Evolutionary conservation across 2,113 vertebrate species (phyloP), one percentile per base, ranked within the genome.

Genomic region (Syngnathoides biaculeatus): DNA sequence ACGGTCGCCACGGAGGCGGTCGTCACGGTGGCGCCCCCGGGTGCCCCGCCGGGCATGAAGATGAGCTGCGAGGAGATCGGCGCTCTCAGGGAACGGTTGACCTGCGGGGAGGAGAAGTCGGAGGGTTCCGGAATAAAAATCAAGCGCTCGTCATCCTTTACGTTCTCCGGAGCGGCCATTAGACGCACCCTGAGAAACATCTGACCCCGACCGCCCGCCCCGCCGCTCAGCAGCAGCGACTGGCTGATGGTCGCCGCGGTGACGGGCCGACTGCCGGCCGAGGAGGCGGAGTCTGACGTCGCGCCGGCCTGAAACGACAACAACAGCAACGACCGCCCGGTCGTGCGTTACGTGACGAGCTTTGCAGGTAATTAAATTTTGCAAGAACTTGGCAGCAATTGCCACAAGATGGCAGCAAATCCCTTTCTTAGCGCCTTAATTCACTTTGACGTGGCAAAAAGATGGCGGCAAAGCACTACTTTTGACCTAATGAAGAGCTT

Each of bases 61-160:
- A 98, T 98, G 85, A 98, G 95, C 64, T 98, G 96, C 50, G 95
- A 94, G 71, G 95, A 92, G 58, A 98, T 93, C 83, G 96, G 96
- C 53, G 96, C 91, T 65, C 91, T 84, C 4, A 92, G 90, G 43
- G 91, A 89, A 50, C 92, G 87, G 83, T 93, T 92, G 43, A 93
- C 91, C 92, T 93, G 80, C 42, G 8, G 4, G 76, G 68, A 63
- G 47, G 52, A 4, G 5, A 14, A 12, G 12, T 1, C 15, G 10
- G 1, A 30, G 15, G 27, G 27, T 1, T 38, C 47, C 35, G 9
- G 63, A 26, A n/a, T n/a, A n/a, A 13, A 17, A n/a, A 53, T 43
- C 15, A 42, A n/a, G 20, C 12, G 30, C 30, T 3, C 30, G 30
- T 35, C 30, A 6, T 6, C 30, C 30, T 35, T 52, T 8, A 52